Evolutionary conservation across 2,113 vertebrate genomes (phyloP), one percentile per base, ranked within the genome.

Genomic region (Formicarius rufipectus): DNA sequence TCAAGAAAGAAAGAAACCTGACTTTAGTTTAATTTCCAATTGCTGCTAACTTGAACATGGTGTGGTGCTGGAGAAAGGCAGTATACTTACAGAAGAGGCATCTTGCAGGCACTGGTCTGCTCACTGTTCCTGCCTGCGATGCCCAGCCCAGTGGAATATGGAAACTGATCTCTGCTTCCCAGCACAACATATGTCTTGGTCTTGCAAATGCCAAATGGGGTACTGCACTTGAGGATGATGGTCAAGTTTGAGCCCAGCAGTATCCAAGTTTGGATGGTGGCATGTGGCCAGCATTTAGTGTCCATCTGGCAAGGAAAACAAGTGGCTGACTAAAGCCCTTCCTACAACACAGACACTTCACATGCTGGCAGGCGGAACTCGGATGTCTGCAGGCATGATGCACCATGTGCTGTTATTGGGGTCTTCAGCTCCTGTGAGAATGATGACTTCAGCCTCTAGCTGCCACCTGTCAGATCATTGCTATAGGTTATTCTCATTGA

Each of bases 321-420:
- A 75, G 52, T 0, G 2, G 33, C 42, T 73, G 37, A 28, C 21
- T 27, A 25, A 42, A 64, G 58, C 8, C 72, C 16, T 44, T 64
- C 24, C 30, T 59, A 6, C 33, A 55, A 7, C 2, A 5, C 56
- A 67, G 64, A 33, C 27, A 8, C 47, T 59, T 33, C 4, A 2
- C 22, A 33, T 18, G 9, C 40, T 56, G 6, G 1, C 25, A 40
- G 42, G 5, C 14, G 52, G 14, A 39, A 49, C 10, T 35, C 2
- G 0, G 25, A 24, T n/a, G 17, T 67, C 52, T 56, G 42, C 60
- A 78, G 77, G 14, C 16, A 33, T 35, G 27, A 6, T 3, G 24
- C 11, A 10, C 15, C 2, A 1, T 2, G 4, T 1, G 5, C 7
- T 60, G 14, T 12, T 56, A 24, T 3, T 24, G 40, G 12, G 21